Evolutionary conservation across 2,113 vertebrate genomes (phyloP).

Genomic region (Antechinus stuartii): DNA sequence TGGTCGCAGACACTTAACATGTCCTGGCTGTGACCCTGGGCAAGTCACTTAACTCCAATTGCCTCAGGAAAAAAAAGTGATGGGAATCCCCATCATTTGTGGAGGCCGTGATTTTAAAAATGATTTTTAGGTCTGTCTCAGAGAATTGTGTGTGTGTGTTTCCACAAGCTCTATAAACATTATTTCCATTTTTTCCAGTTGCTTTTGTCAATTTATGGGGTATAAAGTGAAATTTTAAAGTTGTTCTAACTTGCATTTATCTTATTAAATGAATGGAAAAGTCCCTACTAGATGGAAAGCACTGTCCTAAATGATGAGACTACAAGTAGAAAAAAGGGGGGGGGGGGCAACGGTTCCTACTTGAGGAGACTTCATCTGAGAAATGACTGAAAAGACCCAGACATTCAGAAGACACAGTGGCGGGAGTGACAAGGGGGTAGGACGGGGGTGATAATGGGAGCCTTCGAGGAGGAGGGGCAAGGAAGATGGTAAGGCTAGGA

Average conservation of each 20-base stretch:
- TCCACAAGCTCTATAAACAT: not conserved
- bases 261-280: not conserved
- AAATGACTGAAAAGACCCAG: not conserved
- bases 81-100: not conserved
- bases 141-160: not conserved
- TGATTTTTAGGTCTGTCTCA: not conserved
- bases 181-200: not conserved
- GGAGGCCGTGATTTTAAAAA: not conserved
- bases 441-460: too few relatives aligned
- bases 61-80: not conserved
- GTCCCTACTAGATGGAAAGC: not conserved
- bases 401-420: not conserved
- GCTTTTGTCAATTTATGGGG: not conserved
- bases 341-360: not conserved
- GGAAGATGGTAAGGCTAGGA: not conserved
- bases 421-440: not conserved
- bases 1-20: too few relatives aligned
- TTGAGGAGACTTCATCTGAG: not conserved
- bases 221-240: not conserved
- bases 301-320: not conserved
- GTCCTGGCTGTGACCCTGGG: too few relatives aligned
- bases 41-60: too few relatives aligned
- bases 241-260: not conserved
- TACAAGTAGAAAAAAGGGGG: not conserved
- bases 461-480: too few relatives aligned